phyloP scores from a whole-genome alignment of 2,113 vertebrate genomes.

The Brienomyrus brachyistius region DNA sequence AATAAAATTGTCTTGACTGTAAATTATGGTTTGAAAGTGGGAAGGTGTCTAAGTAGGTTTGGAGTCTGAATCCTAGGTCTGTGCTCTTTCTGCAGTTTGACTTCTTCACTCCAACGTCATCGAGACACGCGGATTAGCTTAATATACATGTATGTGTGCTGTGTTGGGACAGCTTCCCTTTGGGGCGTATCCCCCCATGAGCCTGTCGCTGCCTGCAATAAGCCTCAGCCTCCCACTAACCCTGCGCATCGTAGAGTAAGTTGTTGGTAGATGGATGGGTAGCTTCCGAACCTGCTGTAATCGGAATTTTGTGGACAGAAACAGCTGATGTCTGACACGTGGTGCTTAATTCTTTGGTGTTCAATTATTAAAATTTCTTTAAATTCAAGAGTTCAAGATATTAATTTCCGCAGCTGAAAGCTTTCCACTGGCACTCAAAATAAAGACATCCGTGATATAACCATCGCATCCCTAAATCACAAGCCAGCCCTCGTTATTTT shows the following conservation, averaged over 20 bases:
- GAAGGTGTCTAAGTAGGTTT: background rate
- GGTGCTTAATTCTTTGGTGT: background rate
- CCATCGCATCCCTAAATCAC: background rate
- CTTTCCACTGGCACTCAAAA: background rate
- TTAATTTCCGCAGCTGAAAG: background rate
- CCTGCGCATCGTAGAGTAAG: background rate
- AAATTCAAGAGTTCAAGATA: background rate
- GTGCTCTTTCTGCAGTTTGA: background rate
- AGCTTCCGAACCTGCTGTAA: background rate
- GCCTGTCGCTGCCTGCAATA: background rate
- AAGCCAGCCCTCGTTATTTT: background rate
- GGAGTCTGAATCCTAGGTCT: background rate
- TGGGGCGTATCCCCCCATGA: background rate
- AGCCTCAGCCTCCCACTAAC: background rate
- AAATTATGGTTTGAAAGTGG: background rate
- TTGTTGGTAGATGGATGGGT: background rate
- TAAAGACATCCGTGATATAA: background rate
- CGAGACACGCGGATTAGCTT: background rate
- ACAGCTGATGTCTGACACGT: background rate
- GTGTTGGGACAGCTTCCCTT: background rate
- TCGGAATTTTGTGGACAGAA: background rate
- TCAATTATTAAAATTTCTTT: background rate
- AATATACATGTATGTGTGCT: background rate
- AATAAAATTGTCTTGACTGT: background rate
- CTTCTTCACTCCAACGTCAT: background rate